Evolutionary conservation across 1,140 invertebrate species (phyloP).

Genomic region (Frieseomelitta varia): DNA sequence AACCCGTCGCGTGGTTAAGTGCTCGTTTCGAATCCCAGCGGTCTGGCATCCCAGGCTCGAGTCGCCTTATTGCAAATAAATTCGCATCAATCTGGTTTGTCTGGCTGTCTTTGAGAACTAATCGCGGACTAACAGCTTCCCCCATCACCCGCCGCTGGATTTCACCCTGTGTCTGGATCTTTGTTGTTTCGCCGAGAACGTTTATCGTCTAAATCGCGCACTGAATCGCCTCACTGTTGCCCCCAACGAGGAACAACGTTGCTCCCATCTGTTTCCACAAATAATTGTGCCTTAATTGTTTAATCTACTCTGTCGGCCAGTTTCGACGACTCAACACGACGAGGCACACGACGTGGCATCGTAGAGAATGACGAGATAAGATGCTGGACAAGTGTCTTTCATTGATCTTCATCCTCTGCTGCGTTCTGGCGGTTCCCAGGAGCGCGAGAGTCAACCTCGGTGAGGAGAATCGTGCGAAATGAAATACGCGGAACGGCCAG

Average conservation of each 20-base stretch:
- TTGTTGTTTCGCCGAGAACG: neutral
- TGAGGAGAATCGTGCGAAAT: slow-evolving; percentile 37
- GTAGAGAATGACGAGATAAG: slow-evolving; percentile 54
- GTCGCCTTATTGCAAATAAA: slow-evolving; percentile 53
- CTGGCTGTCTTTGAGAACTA: slow-evolving; percentile 30
- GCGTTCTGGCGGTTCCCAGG: slow-evolving; percentile 43
- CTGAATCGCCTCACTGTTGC: neutral
- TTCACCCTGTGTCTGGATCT: neutral
- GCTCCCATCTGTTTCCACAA: neutral
- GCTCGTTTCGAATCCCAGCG: slow-evolving; percentile 52
- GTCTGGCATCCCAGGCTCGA: slow-evolving; percentile 14
- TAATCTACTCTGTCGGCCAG: neutral
- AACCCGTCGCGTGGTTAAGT: slow-evolving; percentile 64
- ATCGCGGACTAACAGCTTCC: neutral
- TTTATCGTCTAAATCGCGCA: neutral
- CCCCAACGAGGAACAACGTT: neutral
- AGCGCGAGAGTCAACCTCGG: slow-evolving; percentile 47
- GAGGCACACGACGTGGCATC: neutral
- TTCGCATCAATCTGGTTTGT: neutral
- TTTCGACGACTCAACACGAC: neutral
- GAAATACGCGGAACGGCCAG: neutral
- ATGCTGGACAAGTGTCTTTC: slow-evolving; percentile 59
- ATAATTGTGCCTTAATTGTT: neutral
- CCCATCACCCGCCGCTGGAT: neutral
- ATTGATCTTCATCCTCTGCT: slow-evolving; percentile 47